A percentile compares a stretch with the other conserved stretches of the same genome.
phyloP scores from a whole-genome alignment of 23 tunicate species.

The Styela plicata region DNA sequence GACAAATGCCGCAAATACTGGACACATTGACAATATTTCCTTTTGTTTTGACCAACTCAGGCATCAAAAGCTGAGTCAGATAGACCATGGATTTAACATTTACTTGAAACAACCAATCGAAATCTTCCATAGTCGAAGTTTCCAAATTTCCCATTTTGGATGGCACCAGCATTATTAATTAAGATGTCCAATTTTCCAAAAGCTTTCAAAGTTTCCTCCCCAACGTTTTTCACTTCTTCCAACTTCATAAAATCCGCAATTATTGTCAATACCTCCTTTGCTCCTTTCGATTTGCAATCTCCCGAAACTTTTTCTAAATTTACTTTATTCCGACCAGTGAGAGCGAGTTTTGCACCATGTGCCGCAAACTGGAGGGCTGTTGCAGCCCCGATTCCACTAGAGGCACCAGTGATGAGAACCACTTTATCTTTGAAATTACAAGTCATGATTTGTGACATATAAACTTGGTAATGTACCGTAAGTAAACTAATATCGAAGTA shows the following conservation, averaged over 20 bases:
- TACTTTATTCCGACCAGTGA: constrained; percentile 4
- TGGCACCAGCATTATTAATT: constrained; percentile 10
- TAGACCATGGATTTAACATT: constrained; percentile 23
- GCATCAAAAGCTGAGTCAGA: constrained; percentile 41
- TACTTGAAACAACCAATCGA: constrained; percentile 23
- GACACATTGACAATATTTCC: constrained; percentile 65
- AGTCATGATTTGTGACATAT: not conserved
- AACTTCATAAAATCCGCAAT: constrained; percentile 1
- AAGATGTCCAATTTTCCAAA: constrained; percentile 7
- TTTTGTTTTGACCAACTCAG: constrained; percentile 34
- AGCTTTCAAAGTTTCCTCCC: not conserved
- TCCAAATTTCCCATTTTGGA: not conserved
- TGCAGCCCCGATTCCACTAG: constrained; percentile 17
- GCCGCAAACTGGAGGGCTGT: not conserved
- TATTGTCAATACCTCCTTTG: not conserved
- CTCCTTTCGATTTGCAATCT: constrained; percentile 9
- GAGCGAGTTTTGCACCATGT: not conserved
- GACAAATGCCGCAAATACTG: constrained; percentile 28
- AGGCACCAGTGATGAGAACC: constrained; percentile 13
- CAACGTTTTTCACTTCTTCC: constrained; percentile 5
- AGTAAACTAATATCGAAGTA: no score
- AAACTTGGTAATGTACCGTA: no score
- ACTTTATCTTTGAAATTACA: not conserved
- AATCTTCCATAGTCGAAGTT: not conserved
- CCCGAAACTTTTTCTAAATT: not conserved